Conservation (phyloP, 1,140 invertebrate species). For the Drosophila kepulauana region DNA sequence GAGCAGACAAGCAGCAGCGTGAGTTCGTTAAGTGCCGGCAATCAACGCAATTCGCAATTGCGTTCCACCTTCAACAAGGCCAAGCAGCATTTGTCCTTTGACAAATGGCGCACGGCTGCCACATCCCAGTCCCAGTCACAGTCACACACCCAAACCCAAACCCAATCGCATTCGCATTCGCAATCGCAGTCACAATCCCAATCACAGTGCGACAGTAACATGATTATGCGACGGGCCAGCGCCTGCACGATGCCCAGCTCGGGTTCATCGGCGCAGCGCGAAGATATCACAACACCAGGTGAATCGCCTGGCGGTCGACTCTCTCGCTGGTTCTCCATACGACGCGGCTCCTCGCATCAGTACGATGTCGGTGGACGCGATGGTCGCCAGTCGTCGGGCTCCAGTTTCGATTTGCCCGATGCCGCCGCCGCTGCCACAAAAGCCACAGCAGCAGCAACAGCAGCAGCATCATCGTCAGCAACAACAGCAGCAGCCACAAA, state of each 20-base stretch:
- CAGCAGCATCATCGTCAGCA: background rate
- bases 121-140: constrained; percentile 60
- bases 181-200: constrained; percentile 49
- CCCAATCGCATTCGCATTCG: constrained; percentile 61
- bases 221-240: constrained; percentile 75
- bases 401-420: constrained; percentile 80
- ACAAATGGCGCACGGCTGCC: constrained; percentile 84
- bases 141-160: constrained; percentile 62
- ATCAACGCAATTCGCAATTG: constrained; percentile 84
- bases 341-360: constrained; percentile 91
- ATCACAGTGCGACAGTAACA: constrained; percentile 57
- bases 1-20: constrained; percentile 80
- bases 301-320: constrained; percentile 90
- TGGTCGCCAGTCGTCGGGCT: constrained; percentile 68
- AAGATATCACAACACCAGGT: constrained; percentile 85
- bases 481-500: background rate
- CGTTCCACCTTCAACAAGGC: constrained; percentile 84
- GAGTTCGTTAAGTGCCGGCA: constrained; percentile 76
- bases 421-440: constrained; percentile 16
- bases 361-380: constrained; percentile 88
- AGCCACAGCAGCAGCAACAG: background rate
- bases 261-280: constrained; percentile 60
- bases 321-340: constrained; percentile 93
- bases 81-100: constrained; percentile 85
- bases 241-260: constrained; percentile 84